Conservation (phyloP, 2,113 vertebrate species). For the Mesoclemmys tuberculata region DNA sequence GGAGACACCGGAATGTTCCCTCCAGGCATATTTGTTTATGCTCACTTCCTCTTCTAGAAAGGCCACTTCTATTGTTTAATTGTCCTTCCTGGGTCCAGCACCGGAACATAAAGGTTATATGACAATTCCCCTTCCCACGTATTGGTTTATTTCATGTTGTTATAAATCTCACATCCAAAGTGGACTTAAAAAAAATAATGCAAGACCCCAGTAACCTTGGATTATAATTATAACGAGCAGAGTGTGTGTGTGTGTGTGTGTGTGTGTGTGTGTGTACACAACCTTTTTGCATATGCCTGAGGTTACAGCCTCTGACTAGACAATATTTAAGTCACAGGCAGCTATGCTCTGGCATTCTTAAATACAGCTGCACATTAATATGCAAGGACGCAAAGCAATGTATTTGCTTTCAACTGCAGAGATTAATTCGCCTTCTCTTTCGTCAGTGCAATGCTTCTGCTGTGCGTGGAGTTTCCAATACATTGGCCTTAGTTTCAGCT, state of each 20-base stretch:
- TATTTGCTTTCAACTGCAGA: not conserved
- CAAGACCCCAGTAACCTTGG: not conserved
- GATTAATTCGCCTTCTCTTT: not conserved
- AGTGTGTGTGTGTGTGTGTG: no score
- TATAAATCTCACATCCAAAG: not conserved
- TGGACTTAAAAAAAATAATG: not conserved
- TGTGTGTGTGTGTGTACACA: no score
- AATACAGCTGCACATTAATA: not conserved
- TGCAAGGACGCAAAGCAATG: not conserved
- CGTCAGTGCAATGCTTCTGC: not conserved
- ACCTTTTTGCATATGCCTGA: not conserved
- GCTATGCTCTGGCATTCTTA: not conserved
- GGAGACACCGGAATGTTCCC: not conserved
- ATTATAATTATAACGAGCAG: not conserved
- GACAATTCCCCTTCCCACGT: not conserved
- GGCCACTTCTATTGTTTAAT: not conserved
- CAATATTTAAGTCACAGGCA: not conserved
- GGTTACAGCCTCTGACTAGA: not conserved
- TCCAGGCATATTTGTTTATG: not conserved
- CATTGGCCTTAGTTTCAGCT: conserved; percentile 18
- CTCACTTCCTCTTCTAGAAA: not conserved
- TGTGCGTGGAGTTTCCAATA: conserved; percentile 1
- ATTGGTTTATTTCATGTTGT: not conserved
- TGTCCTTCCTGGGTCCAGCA: not conserved
- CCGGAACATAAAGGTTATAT: not conserved